A percentile compares a stretch with the other conserved stretches of the same genome.
These are phyloP conservation scores for Sebastolobus altivelis DNA, from an alignment of 2,797 vertebrate species.

Conservation along the genomic window DNA sequence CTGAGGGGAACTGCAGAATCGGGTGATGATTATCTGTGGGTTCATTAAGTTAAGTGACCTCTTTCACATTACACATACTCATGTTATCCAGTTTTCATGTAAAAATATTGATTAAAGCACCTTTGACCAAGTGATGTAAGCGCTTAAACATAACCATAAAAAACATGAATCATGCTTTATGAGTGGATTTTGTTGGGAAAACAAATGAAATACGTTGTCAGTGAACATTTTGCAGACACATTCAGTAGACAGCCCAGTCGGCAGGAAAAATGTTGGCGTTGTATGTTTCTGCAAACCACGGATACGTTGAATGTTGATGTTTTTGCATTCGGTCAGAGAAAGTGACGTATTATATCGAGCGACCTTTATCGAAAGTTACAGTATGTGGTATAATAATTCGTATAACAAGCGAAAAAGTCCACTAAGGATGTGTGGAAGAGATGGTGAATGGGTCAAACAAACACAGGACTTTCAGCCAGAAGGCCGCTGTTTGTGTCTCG, in stretches of 20 bases:
- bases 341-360: not conserved
- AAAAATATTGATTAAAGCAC: not conserved
- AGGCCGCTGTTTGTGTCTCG: no score
- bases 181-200: not conserved
- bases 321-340: not conserved
- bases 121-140: not conserved
- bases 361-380: no score
- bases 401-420: no score
- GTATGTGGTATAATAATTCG: no score
- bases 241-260: not conserved
- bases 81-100: not conserved
- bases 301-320: not conserved
- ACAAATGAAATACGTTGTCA: not conserved
- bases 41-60: not conserved
- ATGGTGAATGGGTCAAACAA: no score
- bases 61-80: not conserved
- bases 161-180: not conserved
- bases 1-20: not conserved
- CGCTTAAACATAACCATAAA: not conserved
- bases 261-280: not conserved
- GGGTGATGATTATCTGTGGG: not conserved
- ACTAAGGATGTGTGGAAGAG: no score
- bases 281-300: not conserved
- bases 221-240: not conserved
- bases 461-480: no score